Evolutionary conservation across 2,797 vertebrate species (phyloP), one percentile per base, ranked within the genome.

Genomic region (Rhinella marina): DNA sequence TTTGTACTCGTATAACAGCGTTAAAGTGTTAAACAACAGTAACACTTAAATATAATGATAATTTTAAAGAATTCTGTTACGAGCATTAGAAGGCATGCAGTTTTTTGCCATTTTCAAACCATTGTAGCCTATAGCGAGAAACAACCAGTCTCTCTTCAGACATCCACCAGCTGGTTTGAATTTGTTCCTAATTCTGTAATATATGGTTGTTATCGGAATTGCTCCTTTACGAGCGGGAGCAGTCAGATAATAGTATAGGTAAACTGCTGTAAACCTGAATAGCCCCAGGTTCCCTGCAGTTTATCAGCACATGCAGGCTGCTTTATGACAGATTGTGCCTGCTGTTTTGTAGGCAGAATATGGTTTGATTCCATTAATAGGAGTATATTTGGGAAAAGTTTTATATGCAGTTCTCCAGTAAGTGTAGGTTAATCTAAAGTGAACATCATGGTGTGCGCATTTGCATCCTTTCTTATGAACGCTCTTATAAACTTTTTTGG

Each of bases 151-250:
- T 75, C 0, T 50, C 19, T 13, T 75, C 72, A 50, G 72, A 48
- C 19, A 23, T 50, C 41, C 41, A 50, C 23, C 72, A 75, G 72
- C 32, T 50, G 72, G 32, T 48, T 75, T 23, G 17, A 50, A 75
- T 75, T 75, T 50, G 72, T 48, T 50, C 72, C 72, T 75, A 48
- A 50, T 75, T 48, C 32, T 23, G 17, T 75, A 75, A 48, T 75
- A 75, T 75, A 75, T 75, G 72, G 68, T 16, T 70, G 14, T 32
- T 70, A 17, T 70, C 29, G 13, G 72, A 75, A 48, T 50, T 79
- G 23, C 16, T 79, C 0, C n/a, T 19, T 56, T 57, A 54, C 27
- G 25, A 57, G 76, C 29, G 76, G 76, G 54, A 79, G 76, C n/a
- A 56, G 23, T 57, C 76, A 19, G 76, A 25, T 79, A 57, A 29